These are phyloP conservation scores for Brachyrhaphis roseni DNA, from an alignment of 2,797 vertebrate genomes.

Conservation along the genomic window DNA sequence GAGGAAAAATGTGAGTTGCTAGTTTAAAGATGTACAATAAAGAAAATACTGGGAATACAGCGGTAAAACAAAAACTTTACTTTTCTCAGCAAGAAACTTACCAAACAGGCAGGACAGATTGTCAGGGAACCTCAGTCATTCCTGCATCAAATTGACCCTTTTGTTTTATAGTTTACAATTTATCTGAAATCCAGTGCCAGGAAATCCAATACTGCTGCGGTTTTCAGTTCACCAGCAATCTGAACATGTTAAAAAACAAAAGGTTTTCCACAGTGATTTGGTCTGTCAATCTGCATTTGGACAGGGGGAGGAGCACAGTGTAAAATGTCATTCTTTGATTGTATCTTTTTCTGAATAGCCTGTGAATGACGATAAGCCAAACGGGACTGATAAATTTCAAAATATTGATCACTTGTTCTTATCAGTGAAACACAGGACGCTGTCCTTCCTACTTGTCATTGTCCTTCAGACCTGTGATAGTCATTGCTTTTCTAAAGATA, in stretches of 20 bases:
- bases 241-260: constrained; percentile 21
- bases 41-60: not conserved
- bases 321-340: constrained; percentile 75
- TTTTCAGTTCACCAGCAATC: constrained; percentile 37
- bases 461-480: constrained; percentile 31
- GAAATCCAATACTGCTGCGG: constrained; percentile 55
- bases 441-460: constrained; percentile 32
- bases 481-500: constrained; percentile 30
- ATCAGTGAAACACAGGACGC: constrained; percentile 60
- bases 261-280: constrained; percentile 56
- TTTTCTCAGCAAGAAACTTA: not conserved
- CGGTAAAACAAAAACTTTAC: not conserved
- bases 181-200: constrained; percentile 26
- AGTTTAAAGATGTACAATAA: not conserved
- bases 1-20: not conserved
- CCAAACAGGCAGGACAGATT: constrained; percentile 1
- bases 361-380: constrained; percentile 65
- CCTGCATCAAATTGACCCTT: constrained; percentile 21
- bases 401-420: constrained; percentile 74
- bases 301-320: constrained; percentile 32
- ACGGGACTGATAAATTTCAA: constrained; percentile 53
- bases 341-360: constrained; percentile 47
- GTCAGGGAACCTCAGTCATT: constrained; percentile 30
- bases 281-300: constrained; percentile 48
- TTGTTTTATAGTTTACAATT: constrained; percentile 34